Conservation (phyloP, 2,888 invertebrate species). For the Lamellibrachia satsuma region DNA sequence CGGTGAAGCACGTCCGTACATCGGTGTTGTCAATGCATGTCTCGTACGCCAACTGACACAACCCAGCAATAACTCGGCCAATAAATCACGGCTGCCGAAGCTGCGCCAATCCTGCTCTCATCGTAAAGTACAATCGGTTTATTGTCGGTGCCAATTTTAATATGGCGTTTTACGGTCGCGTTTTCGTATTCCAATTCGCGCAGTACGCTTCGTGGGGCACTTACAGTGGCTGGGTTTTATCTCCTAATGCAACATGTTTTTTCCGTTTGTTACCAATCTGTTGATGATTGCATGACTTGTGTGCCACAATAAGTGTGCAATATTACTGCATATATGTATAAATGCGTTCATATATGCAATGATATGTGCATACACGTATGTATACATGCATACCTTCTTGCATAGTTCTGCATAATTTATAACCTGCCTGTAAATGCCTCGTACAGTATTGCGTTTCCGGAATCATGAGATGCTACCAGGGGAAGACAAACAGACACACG, state of each 20-base stretch:
- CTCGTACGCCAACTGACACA: neutral
- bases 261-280: neutral
- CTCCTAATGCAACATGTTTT: neutral
- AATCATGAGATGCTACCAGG: neutral
- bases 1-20: no score
- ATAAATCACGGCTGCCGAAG: neutral
- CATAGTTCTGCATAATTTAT: neutral
- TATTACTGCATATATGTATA: neutral
- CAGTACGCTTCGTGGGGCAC: neutral
- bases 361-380: neutral
- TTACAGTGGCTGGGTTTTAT: neutral
- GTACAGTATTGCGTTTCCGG: neutral
- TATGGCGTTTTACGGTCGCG: neutral
- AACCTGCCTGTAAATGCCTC: neutral
- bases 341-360: neutral
- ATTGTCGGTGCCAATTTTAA: conserved; percentile 12
- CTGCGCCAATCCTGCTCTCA: neutral
- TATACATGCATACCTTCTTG: neutral
- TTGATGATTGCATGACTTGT: neutral
- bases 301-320: neutral
- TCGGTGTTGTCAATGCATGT: neutral
- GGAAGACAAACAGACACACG: neutral
- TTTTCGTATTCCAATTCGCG: neutral
- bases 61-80: neutral
- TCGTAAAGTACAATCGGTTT: conserved; percentile 4